Base-by-base conservation (phyloP, 2,888 invertebrate species). In the Apamea monoglypha region DNA sequence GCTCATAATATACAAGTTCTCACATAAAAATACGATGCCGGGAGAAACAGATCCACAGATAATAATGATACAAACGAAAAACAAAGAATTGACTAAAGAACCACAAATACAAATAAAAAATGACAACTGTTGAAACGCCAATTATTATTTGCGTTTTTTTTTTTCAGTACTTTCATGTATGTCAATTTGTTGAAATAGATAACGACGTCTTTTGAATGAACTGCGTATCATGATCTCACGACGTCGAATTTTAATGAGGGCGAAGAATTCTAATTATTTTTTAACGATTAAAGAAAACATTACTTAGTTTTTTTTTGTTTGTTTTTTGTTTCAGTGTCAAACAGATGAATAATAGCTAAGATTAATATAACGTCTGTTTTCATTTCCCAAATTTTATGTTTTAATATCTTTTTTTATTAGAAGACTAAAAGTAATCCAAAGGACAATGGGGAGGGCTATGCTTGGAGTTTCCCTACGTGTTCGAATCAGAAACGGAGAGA, bases 231-330 rank as follows among this genome's bases (percentile, higher is more conserved):
- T 92, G 91, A 91, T 90, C 86, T 85, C 70, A 56, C 82, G 64
- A 83, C 82, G 85, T 87, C 84, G 81, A 84, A 82, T 90, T 90
- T 90, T 90, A 91, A 91, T 91, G 90, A 90, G 78, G 76, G 76
- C 85, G 82, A 86, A 83, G 76, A 87, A 89, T 87, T 89, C 77
- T 88, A 90, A 91, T 90, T 87, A 87, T 88, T 83, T 84, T 32
- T 82, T 73, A 36, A 79, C 47, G 69, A 66, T 77, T 70, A 81
- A 81, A 78, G 77, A 83, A 74, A 72, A 77, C 63, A 69, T 74
- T 44, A 32, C 59, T 82, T 36, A 36, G 50, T 63, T 81, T 56
- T 32, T 72, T 29, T 73, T 53, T 76, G 40, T 32, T 80, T 59
- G 36, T 40, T 44, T 40, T 72, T 67, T 64, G 25, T 61, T 47